These are phyloP conservation scores for Pimpla rufipes DNA, from an alignment of 2,888 invertebrate species.

Conservation along the genomic window DNA sequence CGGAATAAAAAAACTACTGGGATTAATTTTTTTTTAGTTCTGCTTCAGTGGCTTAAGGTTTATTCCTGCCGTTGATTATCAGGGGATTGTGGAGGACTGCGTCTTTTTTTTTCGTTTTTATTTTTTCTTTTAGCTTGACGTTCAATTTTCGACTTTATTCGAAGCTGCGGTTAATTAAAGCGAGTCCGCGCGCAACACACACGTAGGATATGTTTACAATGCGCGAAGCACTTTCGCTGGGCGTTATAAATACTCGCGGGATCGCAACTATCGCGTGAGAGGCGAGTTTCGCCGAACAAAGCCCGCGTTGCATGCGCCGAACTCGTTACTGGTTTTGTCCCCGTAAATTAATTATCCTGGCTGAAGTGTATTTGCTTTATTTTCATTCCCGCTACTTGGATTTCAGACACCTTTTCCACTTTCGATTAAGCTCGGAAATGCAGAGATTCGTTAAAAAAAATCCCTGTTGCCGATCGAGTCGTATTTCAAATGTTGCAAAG, in stretches of 20 bases:
- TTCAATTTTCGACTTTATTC: slow-evolving; percentile 26
- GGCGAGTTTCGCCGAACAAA: slow-evolving; percentile 66
- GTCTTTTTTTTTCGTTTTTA: background rate
- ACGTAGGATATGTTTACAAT: slow-evolving; percentile 30
- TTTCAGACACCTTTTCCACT: slow-evolving; percentile 53
- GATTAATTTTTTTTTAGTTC: too few species aligned
- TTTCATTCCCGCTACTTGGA: slow-evolving; percentile 57
- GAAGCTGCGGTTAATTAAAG: slow-evolving; percentile 20
- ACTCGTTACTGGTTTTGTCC: slow-evolving; percentile 82
- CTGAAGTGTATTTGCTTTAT: slow-evolving; percentile 71
- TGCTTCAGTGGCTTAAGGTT: too few species aligned
- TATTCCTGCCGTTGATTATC: background rate
- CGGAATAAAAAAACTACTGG: too few species aligned
- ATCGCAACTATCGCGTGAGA: slow-evolving; percentile 77
- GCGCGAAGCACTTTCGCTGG: slow-evolving; percentile 60
- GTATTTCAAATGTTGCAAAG: slow-evolving; percentile 46
- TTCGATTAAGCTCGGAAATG: slow-evolving; percentile 33
- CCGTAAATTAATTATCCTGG: slow-evolving; percentile 80
- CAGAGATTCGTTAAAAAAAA: slow-evolving; percentile 59
- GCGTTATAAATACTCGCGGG: slow-evolving; percentile 74
- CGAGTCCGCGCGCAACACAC: slow-evolving; percentile 14
- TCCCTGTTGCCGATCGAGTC: slow-evolving; percentile 70
- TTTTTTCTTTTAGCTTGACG: background rate
- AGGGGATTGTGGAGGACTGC: background rate
- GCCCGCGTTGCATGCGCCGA: slow-evolving; percentile 76